Evolutionary conservation across 2,888 invertebrate species (phyloP).

Genomic region (Catocala fraxini): DNA sequence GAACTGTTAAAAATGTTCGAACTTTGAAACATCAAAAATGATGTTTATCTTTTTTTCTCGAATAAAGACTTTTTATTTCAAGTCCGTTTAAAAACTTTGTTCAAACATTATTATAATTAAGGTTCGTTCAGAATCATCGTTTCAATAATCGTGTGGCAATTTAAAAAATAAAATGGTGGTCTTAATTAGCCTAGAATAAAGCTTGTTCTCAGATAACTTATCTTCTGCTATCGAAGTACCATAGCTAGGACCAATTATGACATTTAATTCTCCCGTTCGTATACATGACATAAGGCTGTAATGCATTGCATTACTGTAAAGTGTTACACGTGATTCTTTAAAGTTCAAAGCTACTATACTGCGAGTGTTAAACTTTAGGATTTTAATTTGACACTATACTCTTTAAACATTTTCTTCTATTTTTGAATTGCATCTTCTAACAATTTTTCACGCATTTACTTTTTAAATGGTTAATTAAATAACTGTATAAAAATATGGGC

Average conservation of each 20-base stretch:
- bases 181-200: conserved; percentile 80
- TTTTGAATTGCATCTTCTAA: too few relatives aligned
- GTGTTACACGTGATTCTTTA: conserved; percentile 63
- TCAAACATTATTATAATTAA: background rate
- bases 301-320: conserved; percentile 81
- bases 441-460: conserved; percentile 5
- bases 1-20: conserved; percentile 37
- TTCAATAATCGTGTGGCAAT: conserved; percentile 47
- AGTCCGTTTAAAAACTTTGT: conserved; percentile 4
- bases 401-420: too few relatives aligned
- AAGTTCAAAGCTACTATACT: conserved; percentile 44
- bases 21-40: conserved; percentile 29
- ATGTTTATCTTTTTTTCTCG: background rate
- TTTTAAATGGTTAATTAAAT: background rate
- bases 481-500: too few relatives aligned
- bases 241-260: conserved; percentile 77
- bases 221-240: conserved; percentile 68
- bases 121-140: background rate
- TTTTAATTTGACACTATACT: background rate
- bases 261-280: conserved; percentile 85
- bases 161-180: conserved; percentile 65
- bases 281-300: conserved; percentile 91
- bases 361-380: conserved; percentile 48
- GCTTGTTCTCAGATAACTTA: conserved; percentile 79
- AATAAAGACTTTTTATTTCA: background rate